phyloP scores from a whole-genome alignment of 2,888 invertebrate genomes.

The Mimumesa dahlbomi region DNA sequence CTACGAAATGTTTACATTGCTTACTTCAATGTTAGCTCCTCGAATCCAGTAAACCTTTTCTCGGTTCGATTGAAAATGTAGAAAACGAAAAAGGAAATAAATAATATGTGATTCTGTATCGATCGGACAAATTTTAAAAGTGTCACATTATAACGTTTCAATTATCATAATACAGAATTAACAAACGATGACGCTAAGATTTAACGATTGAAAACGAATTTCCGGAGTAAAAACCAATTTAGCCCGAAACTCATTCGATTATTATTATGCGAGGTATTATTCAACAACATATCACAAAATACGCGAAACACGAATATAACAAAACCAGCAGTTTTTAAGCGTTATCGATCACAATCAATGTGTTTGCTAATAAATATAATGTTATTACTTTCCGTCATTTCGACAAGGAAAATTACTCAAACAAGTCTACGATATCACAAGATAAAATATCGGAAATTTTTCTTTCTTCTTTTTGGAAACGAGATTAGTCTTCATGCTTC shows the following conservation, averaged over 20 bases:
- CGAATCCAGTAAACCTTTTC: neutral
- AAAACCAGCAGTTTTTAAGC: slow-evolving; percentile 36
- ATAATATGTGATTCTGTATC: slow-evolving; percentile 9
- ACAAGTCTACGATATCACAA: slow-evolving; percentile 59
- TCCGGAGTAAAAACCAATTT: slow-evolving; percentile 36
- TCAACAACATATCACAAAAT: slow-evolving; percentile 54
- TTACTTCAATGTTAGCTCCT: slow-evolving; percentile 6
- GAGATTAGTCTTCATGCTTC: slow-evolving; percentile 72
- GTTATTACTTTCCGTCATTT: slow-evolving; percentile 46
- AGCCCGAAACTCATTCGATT: slow-evolving; percentile 24
- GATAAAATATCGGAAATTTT: slow-evolving; percentile 49
- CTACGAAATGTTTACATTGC: slow-evolving; percentile 2
- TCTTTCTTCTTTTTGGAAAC: slow-evolving; percentile 26
- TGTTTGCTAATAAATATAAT: slow-evolving; percentile 39
- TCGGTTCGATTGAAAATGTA: neutral
- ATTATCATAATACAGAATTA: slow-evolving; percentile 14
- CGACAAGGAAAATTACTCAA: slow-evolving; percentile 49
- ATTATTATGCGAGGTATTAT: slow-evolving; percentile 48
- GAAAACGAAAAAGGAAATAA: neutral
- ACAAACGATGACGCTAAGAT: slow-evolving; percentile 35
- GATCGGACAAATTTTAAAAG: slow-evolving; percentile 7
- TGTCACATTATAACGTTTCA: neutral
- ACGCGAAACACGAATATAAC: slow-evolving; percentile 40
- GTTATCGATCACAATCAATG: slow-evolving; percentile 40
- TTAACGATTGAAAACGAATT: slow-evolving; percentile 18